These are phyloP conservation scores for Aleiodes sp. DNA, from an alignment of 1,140 invertebrate species.

Conservation along the genomic window DNA sequence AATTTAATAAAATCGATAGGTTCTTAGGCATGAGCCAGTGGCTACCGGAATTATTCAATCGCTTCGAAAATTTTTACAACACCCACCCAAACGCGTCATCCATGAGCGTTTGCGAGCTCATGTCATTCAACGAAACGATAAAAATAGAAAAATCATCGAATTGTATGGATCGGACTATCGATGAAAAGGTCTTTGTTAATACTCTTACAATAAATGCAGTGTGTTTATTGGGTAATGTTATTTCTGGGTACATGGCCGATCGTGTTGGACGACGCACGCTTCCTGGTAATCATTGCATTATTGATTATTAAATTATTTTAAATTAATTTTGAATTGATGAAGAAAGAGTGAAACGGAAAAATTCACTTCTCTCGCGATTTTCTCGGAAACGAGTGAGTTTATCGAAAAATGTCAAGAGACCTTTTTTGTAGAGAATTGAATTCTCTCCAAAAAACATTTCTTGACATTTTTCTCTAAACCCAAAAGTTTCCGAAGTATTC, in stretches of 20 bases:
- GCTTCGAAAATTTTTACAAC: conserved; percentile 65
- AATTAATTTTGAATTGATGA: too few relatives aligned
- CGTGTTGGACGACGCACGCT: conserved; percentile 49
- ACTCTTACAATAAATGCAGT: conserved; percentile 64
- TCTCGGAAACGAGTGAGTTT: too few relatives aligned
- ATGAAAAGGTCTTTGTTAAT: conserved; percentile 62
- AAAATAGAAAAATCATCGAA: neutral
- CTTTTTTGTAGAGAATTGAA: too few relatives aligned
- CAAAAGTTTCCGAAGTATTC: too few relatives aligned
- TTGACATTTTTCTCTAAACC: too few relatives aligned
- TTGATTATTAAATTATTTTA: too few relatives aligned
- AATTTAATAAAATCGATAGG: conserved; percentile 65
- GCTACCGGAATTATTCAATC: conserved; percentile 75
- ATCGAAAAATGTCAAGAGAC: too few relatives aligned
- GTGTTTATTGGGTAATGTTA: conserved; percentile 61
- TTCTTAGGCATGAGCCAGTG: conserved; percentile 77
- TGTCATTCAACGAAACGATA: conserved; percentile 31
- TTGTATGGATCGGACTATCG: conserved; percentile 39
- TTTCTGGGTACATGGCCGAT: conserved; percentile 58
- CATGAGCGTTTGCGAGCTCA: conserved; percentile 64
- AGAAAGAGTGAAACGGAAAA: too few relatives aligned
- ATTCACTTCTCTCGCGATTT: too few relatives aligned
- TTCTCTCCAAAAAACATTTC: too few relatives aligned
- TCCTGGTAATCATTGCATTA: conserved; percentile 40
- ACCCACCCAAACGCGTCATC: conserved; percentile 59